Percentiles rank a stretch among this genome's conserved stretches.
Evolutionary conservation across 2,888 invertebrate genomes (phyloP).

Genomic region (Rhamnusium bicolor): DNA sequence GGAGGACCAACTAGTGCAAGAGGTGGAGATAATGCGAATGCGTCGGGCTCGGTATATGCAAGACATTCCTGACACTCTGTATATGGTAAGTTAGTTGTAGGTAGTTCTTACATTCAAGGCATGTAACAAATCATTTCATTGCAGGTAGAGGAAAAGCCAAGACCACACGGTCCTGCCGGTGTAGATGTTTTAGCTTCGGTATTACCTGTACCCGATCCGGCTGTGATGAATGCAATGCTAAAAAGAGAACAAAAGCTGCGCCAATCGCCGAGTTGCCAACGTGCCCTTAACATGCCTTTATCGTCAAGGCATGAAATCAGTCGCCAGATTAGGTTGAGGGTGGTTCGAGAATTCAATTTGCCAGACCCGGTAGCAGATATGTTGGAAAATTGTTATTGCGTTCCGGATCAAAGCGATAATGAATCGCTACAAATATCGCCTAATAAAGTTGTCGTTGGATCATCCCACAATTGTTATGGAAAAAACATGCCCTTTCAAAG

Average conservation of each 20-base stretch:
- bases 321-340: constrained; percentile 86
- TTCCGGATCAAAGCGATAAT: constrained; percentile 66
- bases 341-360: constrained; percentile 94
- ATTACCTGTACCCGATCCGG: constrained; percentile 84
- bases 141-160: constrained; percentile 55
- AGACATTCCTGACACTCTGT: constrained; percentile 93
- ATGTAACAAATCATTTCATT: not conserved
- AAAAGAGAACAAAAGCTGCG: constrained; percentile 89
- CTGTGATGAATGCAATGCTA: constrained; percentile 84
- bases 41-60: constrained; percentile 78
- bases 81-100: constrained; percentile 78
- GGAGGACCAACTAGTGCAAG: constrained; percentile 88
- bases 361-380: constrained; percentile 91
- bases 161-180: constrained; percentile 71
- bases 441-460: constrained; percentile 55
- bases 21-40: constrained; percentile 72
- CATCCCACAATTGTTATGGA: constrained; percentile 72
- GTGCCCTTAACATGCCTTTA: constrained; percentile 83
- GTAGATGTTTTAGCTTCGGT: constrained; percentile 79
- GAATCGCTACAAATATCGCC: constrained; percentile 70
- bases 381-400: constrained; percentile 74
- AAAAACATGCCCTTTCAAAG: constrained; percentile 79
- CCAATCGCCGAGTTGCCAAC: constrained; percentile 84
- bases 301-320: constrained; percentile 85
- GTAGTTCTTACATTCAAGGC: not conserved